Evolutionary conservation across 2,797 vertebrate species (phyloP).

Genomic region (Gobio occitaniae): DNA sequence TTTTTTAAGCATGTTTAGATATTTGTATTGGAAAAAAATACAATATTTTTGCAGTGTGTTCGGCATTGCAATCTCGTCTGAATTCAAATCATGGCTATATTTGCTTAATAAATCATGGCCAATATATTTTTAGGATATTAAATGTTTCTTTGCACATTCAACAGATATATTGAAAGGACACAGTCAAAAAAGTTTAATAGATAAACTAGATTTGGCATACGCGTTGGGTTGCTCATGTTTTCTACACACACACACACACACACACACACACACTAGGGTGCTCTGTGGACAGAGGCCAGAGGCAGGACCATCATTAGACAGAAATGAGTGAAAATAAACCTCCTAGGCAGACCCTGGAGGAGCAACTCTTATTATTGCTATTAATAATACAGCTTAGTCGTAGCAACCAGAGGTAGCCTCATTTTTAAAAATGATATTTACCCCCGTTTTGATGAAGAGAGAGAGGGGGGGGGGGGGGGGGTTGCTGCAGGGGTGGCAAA

Average conservation of each 20-base stretch:
- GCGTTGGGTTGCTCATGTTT: slow-evolving; percentile 20
- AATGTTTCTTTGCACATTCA: not conserved
- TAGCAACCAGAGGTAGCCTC: slow-evolving; percentile 67
- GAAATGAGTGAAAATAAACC: slow-evolving; percentile 64
- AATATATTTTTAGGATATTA: not conserved
- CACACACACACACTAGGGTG: slow-evolving; percentile 49
- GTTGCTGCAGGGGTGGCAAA: slow-evolving; percentile 68
- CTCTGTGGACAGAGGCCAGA: slow-evolving; percentile 52
- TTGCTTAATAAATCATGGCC: not conserved
- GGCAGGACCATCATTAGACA: slow-evolving; percentile 56
- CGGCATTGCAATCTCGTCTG: not conserved
- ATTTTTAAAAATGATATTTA: slow-evolving; percentile 77
- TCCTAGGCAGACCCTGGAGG: slow-evolving; percentile 49
- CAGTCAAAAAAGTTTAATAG: not conserved
- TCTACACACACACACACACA: slow-evolving; percentile 18
- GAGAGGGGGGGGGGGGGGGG: slow-evolving; percentile 3
- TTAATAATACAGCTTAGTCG: slow-evolving; percentile 68
- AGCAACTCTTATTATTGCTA: slow-evolving; percentile 61
- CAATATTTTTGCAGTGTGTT: not conserved
- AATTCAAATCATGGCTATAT: not conserved
- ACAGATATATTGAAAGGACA: not conserved
- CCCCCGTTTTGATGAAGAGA: slow-evolving; percentile 80
- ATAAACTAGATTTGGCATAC: slow-evolving; percentile 14
- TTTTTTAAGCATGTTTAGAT: not conserved
- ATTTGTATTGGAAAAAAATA: not conserved